Conservation (phyloP, 2,888 invertebrate genomes). For the Cepaea hortensis region DNA sequence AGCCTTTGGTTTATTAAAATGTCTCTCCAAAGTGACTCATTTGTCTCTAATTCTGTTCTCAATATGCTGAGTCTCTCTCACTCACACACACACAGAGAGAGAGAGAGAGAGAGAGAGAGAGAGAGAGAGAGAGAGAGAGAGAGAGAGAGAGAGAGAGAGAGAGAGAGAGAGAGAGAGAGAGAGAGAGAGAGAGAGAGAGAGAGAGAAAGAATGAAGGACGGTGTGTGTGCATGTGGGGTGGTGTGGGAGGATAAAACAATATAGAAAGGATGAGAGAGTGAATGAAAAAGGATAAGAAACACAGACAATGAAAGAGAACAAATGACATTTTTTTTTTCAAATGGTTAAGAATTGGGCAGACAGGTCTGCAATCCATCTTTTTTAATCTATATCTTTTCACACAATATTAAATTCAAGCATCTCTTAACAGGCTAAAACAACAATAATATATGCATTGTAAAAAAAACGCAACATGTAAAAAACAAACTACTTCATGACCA, state of each 20-base stretch:
- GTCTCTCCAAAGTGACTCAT: neutral
- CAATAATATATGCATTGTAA: neutral
- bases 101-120: too few species aligned
- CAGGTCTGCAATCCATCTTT: too few species aligned
- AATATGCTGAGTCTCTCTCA: too few species aligned
- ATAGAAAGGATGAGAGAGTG: neutral
- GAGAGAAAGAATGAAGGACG: neutral
- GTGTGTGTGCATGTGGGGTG: neutral
- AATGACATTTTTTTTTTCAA: too few species aligned
- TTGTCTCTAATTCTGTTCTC: neutral
- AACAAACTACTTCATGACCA: too few species aligned
- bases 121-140: too few species aligned
- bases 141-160: neutral
- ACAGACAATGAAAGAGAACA: neutral
- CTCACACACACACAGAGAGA: too few species aligned
- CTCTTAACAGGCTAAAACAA: too few species aligned
- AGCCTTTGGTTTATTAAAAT: too few species aligned
- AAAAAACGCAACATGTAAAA: neutral
- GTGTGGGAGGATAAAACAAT: neutral
- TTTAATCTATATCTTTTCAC: too few species aligned
- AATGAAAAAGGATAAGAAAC: neutral
- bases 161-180: neutral
- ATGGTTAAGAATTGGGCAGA: too few species aligned
- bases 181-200: conserved; percentile 4
- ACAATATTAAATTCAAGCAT: too few species aligned